Evolutionary conservation across 2,113 vertebrate species (phyloP).

Genomic region (Machaerirhynchus nigripectus): DNA sequence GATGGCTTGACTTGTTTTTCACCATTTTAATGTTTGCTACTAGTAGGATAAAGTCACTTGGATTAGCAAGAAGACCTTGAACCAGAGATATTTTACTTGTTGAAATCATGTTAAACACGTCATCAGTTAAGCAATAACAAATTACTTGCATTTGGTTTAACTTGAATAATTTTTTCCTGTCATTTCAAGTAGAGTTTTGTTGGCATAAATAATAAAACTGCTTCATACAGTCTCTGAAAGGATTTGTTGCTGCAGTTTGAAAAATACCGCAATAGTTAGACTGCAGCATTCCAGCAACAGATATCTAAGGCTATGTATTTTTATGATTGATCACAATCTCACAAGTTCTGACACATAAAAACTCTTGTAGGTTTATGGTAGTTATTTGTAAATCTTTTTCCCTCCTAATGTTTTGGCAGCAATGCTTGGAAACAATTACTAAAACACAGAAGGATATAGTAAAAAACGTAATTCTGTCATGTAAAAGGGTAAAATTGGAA

Average conservation of each 20-base stretch:
- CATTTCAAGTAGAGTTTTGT: constrained; percentile 54
- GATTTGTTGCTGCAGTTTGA: constrained; percentile 39
- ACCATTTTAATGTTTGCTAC: background rate
- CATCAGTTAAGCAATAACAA: constrained; percentile 53
- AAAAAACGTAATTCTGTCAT: background rate
- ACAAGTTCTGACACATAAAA: constrained; percentile 11
- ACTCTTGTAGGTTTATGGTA: constrained; percentile 9
- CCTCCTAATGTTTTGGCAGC: background rate
- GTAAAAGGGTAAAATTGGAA: background rate
- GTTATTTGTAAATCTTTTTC: constrained; percentile 4
- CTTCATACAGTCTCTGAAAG: constrained; percentile 18
- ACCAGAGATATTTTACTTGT: background rate
- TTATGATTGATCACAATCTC: constrained; percentile 31
- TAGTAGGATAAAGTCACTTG: background rate
- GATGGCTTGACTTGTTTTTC: constrained; percentile 39
- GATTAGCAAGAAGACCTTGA: constrained; percentile 19
- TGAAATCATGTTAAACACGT: constrained; percentile 29
- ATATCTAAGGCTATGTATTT: constrained; percentile 17
- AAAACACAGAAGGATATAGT: background rate
- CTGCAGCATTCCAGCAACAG: background rate
- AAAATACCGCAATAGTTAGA: background rate
- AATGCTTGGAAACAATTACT: background rate
- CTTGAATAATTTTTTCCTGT: constrained; percentile 50
- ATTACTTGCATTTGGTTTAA: constrained; percentile 56
- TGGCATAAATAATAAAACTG: constrained; percentile 36